Conservation (phyloP, 1,140 invertebrate genomes). For the Drosophila arawakana region DNA sequence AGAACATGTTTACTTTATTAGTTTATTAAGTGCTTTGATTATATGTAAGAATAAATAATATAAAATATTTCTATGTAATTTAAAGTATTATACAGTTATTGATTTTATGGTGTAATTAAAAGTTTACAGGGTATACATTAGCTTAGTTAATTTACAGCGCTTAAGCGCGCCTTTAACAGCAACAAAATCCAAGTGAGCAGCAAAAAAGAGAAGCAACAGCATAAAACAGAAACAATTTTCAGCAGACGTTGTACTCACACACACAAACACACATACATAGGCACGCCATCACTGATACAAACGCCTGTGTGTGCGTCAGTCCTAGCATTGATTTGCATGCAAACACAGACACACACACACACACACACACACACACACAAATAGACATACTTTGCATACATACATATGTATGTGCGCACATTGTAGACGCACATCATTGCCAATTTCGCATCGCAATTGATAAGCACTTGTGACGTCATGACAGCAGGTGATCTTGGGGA, state of each 20-base stretch:
- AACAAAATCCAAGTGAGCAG: not conserved
- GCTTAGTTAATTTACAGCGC: not conserved
- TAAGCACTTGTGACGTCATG: conserved; percentile 50
- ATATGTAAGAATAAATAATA: no score
- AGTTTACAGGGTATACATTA: not conserved
- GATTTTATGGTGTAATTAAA: not conserved
- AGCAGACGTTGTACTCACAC: conserved; percentile 9
- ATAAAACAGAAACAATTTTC: conserved; percentile 19
- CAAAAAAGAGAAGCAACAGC: conserved; percentile 7
- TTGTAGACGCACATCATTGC: conserved; percentile 15
- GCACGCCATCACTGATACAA: not conserved
- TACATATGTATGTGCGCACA: not conserved
- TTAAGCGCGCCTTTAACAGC: not conserved
- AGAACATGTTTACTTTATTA: no score
- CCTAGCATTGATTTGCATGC: conserved; percentile 18
- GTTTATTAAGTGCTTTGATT: no score
- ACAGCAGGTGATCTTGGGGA: conserved; percentile 36
- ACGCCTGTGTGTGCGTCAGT: conserved; percentile 4
- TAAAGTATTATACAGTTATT: no score
- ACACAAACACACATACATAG: conserved; percentile 9
- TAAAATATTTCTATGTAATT: not conserved
- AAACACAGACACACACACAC: not conserved
- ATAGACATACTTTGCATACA: conserved; percentile 2
- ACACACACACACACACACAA: not conserved
- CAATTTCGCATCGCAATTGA: conserved; percentile 48